phyloP scores from a whole-genome alignment of 2,797 vertebrate genomes.

The Enoplosus armatus region DNA sequence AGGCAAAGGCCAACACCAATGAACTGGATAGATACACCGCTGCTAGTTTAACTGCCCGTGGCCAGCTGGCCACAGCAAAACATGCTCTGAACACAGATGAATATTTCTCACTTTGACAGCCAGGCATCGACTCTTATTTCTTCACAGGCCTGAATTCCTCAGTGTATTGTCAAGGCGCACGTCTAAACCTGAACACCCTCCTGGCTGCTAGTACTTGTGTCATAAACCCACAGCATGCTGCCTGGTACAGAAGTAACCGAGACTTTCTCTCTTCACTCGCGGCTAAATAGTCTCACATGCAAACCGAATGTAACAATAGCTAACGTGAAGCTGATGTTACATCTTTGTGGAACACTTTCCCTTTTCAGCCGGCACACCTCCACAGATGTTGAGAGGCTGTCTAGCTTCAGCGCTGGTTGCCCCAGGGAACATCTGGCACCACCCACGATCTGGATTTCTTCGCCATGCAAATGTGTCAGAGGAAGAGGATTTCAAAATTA shows the following conservation, averaged over 20 bases:
- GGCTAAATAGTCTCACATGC: background rate
- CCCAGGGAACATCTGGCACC: conserved; percentile 62
- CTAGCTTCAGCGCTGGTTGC: conserved; percentile 16
- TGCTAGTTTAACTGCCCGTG: conserved; percentile 32
- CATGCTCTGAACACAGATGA: conserved; percentile 25
- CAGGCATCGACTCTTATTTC: conserved; percentile 14
- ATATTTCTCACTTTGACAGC: conserved; percentile 31
- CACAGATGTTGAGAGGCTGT: conserved; percentile 63
- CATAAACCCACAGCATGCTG: background rate
- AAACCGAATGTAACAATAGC: conserved; percentile 32
- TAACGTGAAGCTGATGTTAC: conserved; percentile 24
- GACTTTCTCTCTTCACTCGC: background rate
- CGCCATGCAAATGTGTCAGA: conserved; percentile 41
- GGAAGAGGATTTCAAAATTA: conserved; percentile 33
- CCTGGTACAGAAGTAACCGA: background rate
- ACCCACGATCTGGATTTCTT: conserved; percentile 56
- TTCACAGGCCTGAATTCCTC: conserved; percentile 1
- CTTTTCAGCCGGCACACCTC: conserved; percentile 57
- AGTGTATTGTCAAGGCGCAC: background rate
- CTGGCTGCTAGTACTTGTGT: background rate
- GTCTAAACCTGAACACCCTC: background rate
- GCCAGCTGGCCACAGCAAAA: conserved; percentile 48
- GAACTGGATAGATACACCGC: conserved; percentile 45
- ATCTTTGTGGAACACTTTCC: conserved; percentile 48
- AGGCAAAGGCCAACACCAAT: conserved; percentile 56